These are phyloP conservation scores for Coregonus clupeaformis DNA, from an alignment of 2,113 vertebrate genomes.

Conservation along the genomic window DNA sequence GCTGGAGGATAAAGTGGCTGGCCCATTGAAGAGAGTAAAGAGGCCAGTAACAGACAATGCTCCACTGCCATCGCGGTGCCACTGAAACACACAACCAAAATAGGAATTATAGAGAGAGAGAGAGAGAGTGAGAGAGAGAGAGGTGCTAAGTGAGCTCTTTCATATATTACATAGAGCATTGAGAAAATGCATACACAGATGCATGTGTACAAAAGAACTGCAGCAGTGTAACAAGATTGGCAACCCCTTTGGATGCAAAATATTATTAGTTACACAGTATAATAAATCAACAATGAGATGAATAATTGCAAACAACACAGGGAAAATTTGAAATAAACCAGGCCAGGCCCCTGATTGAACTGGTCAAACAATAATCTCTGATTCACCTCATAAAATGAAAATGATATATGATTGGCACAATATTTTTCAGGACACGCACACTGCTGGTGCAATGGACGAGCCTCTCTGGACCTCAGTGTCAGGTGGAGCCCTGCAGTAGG, in stretches of 20 bases:
- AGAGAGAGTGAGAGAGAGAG: conserved; percentile 21
- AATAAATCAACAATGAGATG: too few relatives aligned
- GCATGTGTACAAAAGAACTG: too few relatives aligned
- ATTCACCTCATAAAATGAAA: too few relatives aligned
- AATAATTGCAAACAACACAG: too few relatives aligned
- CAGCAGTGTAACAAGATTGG: too few relatives aligned
- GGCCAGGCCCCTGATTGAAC: too few relatives aligned
- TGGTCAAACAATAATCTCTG: too few relatives aligned
- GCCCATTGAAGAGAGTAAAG: conserved; percentile 69
- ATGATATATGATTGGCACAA: neutral
- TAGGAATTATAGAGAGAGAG: conserved; percentile 54
- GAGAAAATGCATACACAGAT: too few relatives aligned
- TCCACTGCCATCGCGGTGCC: conserved; percentile 46
- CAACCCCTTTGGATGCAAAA: too few relatives aligned
- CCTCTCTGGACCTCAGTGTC: conserved; percentile 31
- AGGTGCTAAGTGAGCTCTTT: neutral
- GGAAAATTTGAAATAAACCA: too few relatives aligned
- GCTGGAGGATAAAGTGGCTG: conserved; percentile 66
- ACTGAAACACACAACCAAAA: conserved; percentile 64
- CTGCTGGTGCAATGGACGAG: conserved; percentile 56
- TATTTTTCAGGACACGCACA: neutral
- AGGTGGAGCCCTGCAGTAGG: conserved; percentile 53
- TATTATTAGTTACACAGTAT: too few relatives aligned
- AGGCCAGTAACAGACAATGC: conserved; percentile 66
- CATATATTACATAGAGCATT: too few relatives aligned